Conservation (phyloP, 2,113 vertebrate genomes). For the Castor canadensis region DNA sequence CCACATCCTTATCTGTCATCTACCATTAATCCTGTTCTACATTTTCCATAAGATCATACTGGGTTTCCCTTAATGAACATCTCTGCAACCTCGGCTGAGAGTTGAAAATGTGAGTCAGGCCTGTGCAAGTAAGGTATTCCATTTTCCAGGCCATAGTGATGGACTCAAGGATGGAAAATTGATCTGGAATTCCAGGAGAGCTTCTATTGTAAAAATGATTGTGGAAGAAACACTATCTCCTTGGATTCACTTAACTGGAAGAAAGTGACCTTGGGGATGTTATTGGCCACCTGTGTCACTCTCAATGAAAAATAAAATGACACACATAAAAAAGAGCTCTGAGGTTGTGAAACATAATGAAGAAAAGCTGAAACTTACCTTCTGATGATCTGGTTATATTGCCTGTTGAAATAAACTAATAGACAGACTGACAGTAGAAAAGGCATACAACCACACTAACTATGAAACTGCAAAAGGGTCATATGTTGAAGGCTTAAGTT, state of each 20-base stretch:
- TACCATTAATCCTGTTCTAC: not conserved
- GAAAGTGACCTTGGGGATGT: not conserved
- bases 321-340: not conserved
- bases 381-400: not conserved
- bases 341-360: not conserved
- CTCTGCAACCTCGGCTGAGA: not conserved
- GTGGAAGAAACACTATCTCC: not conserved
- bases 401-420: not conserved
- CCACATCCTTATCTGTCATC: not conserved
- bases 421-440: not conserved
- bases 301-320: not conserved
- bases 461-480: not conserved
- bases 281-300: not conserved
- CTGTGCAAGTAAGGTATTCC: not conserved
- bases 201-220: not conserved
- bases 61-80: not conserved
- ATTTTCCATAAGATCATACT: not conserved
- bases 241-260: not conserved
- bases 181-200: not conserved
- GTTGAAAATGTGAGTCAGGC: not conserved
- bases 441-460: not conserved
- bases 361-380: too few relatives aligned
- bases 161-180: not conserved
- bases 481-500: not conserved
- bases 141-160: not conserved